Conservation (phyloP, 2,797 vertebrate genomes). For the Rhincodon typus region DNA sequence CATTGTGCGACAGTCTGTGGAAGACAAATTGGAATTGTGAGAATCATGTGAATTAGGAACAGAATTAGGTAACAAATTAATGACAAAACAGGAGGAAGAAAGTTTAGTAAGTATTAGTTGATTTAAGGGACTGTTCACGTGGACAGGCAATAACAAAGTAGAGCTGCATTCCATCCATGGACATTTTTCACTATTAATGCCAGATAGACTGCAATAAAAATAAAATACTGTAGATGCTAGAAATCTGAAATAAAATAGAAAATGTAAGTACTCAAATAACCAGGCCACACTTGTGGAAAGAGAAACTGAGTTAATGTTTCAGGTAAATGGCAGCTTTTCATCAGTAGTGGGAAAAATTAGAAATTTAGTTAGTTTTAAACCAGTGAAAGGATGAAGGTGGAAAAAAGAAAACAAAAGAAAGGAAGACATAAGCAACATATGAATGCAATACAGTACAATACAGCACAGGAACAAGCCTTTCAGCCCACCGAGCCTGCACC, state of each 20-base stretch:
- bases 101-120: neutral
- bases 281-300: neutral
- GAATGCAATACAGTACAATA: too few species aligned
- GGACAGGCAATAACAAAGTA: neutral
- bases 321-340: neutral
- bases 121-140: neutral
- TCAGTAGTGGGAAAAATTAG: neutral
- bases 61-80: slow-evolving; percentile 7
- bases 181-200: neutral
- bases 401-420: neutral
- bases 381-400: neutral
- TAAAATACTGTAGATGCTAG: neutral
- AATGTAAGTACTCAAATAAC: neutral
- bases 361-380: neutral
- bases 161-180: neutral
- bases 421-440: too few species aligned
- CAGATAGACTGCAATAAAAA: too few species aligned
- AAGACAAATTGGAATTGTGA: slow-evolving; percentile 34
- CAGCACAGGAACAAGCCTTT: too few species aligned
- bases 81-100: neutral
- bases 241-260: neutral
- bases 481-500: too few species aligned
- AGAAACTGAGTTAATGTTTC: neutral
- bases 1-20: slow-evolving; percentile 23
- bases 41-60: slow-evolving; percentile 30